Evolutionary conservation across 2,113 vertebrate species (phyloP), one percentile per base, ranked within the genome.

Genomic region (Potamarius usumacintae): DNA sequence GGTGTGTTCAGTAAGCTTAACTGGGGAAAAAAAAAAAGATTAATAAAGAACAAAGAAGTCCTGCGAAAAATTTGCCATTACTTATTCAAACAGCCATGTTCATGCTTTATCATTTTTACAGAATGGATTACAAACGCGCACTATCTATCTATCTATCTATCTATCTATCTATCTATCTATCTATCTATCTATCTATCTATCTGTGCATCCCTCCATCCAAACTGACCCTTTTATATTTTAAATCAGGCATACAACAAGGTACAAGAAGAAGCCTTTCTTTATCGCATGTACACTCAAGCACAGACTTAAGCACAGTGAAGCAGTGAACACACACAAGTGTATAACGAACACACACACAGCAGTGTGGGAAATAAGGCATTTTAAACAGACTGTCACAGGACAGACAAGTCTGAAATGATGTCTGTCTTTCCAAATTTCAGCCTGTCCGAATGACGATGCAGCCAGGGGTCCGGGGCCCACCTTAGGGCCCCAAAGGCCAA

Each of bases 1-100:
- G 7, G 58, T 65, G 77, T 77, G 71, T 77, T 83, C 48, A 58
- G 25, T 72, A 80, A 72, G 52, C 48, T 78, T 20, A 42, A 57
- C 63, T 71, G n/a, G 17, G n/a, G 27, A 11, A 22, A 62, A 42
- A 42, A 22, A 34, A 34, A 62, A 58, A 18, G 48, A 82, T 53
- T 55, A 82, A 71, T 62, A 17, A 42, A 58, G 12, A 76, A 77
- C n/a, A 50, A 74, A 60, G 1, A 58, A 60, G 30, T 80, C 86
- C 57, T 52, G 62, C 42, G 8, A 65, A 58, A 27, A 77, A 4
- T 77, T n/a, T 52, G 9, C 7, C 50, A 77, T 6, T 14, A 53
- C 22, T 77, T 78, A 53, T 53, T 78, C 5, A 27, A 14, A 55
- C 25, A 57, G 52, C 30, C n/a, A 58, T 15, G 7, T 58, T 27